Evolutionary conservation across 1,140 invertebrate species (phyloP).

Genomic region (Muscidifurax raptorellus): DNA sequence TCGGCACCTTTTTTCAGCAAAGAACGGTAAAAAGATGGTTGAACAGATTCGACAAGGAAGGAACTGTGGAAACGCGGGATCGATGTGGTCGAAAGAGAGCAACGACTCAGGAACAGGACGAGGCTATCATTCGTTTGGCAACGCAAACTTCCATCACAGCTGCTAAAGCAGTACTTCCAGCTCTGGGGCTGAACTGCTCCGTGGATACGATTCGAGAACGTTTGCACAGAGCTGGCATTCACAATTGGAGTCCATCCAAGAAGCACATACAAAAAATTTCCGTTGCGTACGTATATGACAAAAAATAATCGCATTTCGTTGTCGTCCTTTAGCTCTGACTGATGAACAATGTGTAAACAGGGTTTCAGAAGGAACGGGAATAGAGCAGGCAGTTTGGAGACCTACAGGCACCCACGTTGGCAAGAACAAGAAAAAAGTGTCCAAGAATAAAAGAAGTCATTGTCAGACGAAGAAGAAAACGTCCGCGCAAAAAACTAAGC

Average conservation of each 20-base stretch:
- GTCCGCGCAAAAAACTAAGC: slow-evolving; percentile 56
- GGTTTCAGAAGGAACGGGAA: slow-evolving; percentile 64
- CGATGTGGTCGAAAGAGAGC: slow-evolving; percentile 73
- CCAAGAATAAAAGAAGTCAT: slow-evolving; percentile 53
- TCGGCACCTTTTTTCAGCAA: slow-evolving; percentile 63
- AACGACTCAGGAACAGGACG: slow-evolving; percentile 72
- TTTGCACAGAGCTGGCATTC: slow-evolving; percentile 73
- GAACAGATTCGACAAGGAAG: slow-evolving; percentile 73
- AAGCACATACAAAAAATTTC: slow-evolving; percentile 73
- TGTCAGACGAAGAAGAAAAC: slow-evolving; percentile 58
- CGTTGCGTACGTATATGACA: slow-evolving; percentile 62
- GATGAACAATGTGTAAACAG: slow-evolving; percentile 44
- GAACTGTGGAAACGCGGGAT: slow-evolving; percentile 71
- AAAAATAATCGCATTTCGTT: slow-evolving; percentile 33
- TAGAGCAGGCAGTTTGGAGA: slow-evolving; percentile 73
- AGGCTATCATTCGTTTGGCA: slow-evolving; percentile 70
- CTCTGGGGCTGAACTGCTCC: slow-evolving; percentile 70
- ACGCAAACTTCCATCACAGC: slow-evolving; percentile 72
- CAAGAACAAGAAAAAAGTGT: slow-evolving; percentile 66
- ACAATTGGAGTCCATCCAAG: slow-evolving; percentile 73
- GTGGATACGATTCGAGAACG: slow-evolving; percentile 73
- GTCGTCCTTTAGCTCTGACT: not conserved
- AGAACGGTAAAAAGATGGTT: slow-evolving; percentile 74
- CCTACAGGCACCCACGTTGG: slow-evolving; percentile 72
- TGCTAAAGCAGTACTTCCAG: slow-evolving; percentile 72